Evolutionary conservation across 2,113 vertebrate species (phyloP).

Genomic region (Eidolon helvum): DNA sequence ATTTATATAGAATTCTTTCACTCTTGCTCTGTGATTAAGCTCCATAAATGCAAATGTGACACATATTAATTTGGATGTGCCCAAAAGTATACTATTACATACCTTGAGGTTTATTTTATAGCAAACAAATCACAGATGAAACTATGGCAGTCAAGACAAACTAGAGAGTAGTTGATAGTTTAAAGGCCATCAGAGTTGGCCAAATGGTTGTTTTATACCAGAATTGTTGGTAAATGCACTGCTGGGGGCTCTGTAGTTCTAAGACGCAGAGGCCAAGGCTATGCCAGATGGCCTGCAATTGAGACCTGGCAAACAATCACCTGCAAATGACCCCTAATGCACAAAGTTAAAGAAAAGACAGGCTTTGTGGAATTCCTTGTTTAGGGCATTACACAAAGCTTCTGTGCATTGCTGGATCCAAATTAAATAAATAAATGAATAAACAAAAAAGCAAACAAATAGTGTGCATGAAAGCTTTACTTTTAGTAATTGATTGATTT

Average conservation of each 20-base stretch:
- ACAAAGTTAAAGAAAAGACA: neutral
- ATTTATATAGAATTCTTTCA: neutral
- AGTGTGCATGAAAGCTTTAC: neutral
- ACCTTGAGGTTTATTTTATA: constrained; percentile 40
- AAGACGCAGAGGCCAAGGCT: neutral
- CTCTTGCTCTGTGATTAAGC: neutral
- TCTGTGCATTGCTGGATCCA: neutral
- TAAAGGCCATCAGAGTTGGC: constrained; percentile 8
- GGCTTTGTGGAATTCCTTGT: neutral
- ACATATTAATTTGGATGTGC: constrained; percentile 11
- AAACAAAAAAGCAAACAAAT: neutral
- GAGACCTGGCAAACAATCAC: neutral
- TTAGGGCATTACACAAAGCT: neutral
- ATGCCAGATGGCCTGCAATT: constrained; percentile 9
- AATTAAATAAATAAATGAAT: neutral
- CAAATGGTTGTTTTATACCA: neutral
- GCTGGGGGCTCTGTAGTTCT: neutral
- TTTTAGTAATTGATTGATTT: neutral
- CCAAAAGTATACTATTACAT: constrained; percentile 39
- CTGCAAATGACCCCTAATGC: neutral
- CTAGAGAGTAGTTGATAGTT: neutral
- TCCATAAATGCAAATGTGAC: constrained; percentile 18
- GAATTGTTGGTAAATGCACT: neutral
- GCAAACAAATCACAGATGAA: constrained; percentile 2
- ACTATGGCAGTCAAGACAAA: neutral